These are phyloP conservation scores for Meiosimyza platycephala DNA, from an alignment of 2,888 invertebrate species.

Conservation along the genomic window DNA sequence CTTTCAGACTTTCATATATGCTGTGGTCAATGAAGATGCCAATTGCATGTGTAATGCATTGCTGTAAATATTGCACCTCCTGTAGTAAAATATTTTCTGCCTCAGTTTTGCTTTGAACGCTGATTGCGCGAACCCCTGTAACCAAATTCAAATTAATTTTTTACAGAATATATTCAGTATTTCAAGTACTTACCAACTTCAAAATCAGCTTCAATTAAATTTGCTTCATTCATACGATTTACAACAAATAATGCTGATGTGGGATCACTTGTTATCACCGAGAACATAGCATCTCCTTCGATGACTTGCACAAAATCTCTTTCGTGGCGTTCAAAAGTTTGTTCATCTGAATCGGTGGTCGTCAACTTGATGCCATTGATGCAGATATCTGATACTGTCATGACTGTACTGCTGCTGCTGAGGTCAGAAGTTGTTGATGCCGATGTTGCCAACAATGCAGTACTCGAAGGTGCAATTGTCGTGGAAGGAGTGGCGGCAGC, in stretches of 20 bases:
- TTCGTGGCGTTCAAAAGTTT: conserved; percentile 50
- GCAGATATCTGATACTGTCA: conserved; percentile 59
- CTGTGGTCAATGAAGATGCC: conserved; percentile 64
- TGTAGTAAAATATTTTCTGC: conserved; percentile 63
- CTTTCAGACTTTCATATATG: conserved; percentile 56
- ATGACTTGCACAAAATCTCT: conserved; percentile 59
- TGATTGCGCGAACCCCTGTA: conserved; percentile 62
- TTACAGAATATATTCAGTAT: neutral
- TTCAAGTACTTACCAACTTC: conserved; percentile 58
- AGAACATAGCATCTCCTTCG: conserved; percentile 63
- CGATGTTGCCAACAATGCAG: neutral
- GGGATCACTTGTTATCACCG: conserved; percentile 63
- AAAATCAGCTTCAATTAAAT: conserved; percentile 62
- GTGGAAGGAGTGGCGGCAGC: conserved; percentile 16
- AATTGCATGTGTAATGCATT: conserved; percentile 62
- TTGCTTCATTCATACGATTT: conserved; percentile 65
- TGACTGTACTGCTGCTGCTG: conserved; percentile 43
- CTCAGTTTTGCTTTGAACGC: conserved; percentile 52
- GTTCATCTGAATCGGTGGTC: conserved; percentile 47
- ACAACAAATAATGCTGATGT: conserved; percentile 63
- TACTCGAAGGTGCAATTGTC: conserved; percentile 32
- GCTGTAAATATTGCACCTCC: conserved; percentile 64
- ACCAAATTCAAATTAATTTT: neutral
- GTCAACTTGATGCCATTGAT: conserved; percentile 58
- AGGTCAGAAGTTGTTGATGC: conserved; percentile 36